Conservation (phyloP, 2,113 vertebrate genomes). For the Motacilla tschutschensis region DNA sequence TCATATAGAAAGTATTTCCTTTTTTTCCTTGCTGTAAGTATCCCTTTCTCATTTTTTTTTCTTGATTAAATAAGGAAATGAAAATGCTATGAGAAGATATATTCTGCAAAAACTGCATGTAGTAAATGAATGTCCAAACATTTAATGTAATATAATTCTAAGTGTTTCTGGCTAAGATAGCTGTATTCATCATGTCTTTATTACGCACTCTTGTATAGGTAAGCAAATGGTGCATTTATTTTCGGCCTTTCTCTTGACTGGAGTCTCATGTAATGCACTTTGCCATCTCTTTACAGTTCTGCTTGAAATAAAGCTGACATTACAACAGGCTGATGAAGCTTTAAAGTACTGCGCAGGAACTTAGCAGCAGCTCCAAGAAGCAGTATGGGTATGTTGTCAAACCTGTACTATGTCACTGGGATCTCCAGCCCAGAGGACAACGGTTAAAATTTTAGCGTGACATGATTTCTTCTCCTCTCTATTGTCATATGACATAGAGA, state of each 20-base stretch:
- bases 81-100: neutral
- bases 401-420: neutral
- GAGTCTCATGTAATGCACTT: neutral
- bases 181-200: neutral
- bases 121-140: neutral
- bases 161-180: neutral
- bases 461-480: neutral
- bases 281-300: neutral
- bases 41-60: neutral
- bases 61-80: neutral
- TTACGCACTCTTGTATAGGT: neutral
- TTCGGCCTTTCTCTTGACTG: neutral
- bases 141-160: neutral
- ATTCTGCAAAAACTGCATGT: neutral
- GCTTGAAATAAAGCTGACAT: neutral
- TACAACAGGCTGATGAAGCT: neutral
- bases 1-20: neutral
- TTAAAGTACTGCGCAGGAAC: neutral
- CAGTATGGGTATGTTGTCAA: neutral
- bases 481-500: neutral
- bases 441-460: neutral
- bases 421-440: neutral
- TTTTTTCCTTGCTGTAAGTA: neutral
- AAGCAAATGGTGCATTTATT: constrained; percentile 28
- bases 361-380: neutral